phyloP scores from a whole-genome alignment of 2,797 vertebrate genomes.

The Gouania willdenowi region DNA sequence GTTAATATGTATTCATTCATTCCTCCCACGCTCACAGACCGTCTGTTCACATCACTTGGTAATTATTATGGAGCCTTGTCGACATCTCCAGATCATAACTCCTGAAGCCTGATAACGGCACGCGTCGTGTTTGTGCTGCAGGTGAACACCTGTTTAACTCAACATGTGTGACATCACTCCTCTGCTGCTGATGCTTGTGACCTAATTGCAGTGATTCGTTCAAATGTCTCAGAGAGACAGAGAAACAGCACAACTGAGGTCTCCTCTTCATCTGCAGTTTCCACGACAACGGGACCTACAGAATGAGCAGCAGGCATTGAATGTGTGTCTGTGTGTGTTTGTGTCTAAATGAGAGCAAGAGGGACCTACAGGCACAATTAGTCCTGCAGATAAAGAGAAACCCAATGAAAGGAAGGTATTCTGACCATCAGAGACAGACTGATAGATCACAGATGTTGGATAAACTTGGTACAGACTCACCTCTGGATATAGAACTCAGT shows the following conservation, averaged over 20 bases:
- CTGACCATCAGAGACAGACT: no score
- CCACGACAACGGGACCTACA: slow-evolving; percentile 68
- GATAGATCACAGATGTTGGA: no score
- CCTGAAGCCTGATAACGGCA: slow-evolving; percentile 28
- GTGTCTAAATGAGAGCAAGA: slow-evolving; percentile 3
- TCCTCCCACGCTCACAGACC: slow-evolving; percentile 16
- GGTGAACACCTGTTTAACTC: slow-evolving; percentile 58
- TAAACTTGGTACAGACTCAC: no score
- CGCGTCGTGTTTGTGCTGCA: slow-evolving; percentile 5
- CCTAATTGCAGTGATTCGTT: slow-evolving; percentile 43
- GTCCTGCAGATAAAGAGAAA: no score
- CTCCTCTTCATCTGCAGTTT: slow-evolving; percentile 64
- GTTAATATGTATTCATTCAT: no score
- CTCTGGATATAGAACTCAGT: no score
- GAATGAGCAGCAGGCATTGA: slow-evolving; percentile 3
- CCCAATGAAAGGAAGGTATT: no score
- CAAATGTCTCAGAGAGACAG: slow-evolving; percentile 15
- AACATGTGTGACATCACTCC: no score
- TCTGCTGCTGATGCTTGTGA: slow-evolving; percentile 23
- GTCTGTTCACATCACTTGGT: slow-evolving; percentile 33
- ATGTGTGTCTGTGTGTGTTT: not conserved
- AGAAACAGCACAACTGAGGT: slow-evolving; percentile 16
- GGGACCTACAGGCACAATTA: slow-evolving; percentile 2
- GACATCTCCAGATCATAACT: slow-evolving; percentile 29
- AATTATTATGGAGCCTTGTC: slow-evolving; percentile 33